phyloP scores from a whole-genome alignment of 1,140 invertebrate genomes.

The Oscheius sp. region DNA sequence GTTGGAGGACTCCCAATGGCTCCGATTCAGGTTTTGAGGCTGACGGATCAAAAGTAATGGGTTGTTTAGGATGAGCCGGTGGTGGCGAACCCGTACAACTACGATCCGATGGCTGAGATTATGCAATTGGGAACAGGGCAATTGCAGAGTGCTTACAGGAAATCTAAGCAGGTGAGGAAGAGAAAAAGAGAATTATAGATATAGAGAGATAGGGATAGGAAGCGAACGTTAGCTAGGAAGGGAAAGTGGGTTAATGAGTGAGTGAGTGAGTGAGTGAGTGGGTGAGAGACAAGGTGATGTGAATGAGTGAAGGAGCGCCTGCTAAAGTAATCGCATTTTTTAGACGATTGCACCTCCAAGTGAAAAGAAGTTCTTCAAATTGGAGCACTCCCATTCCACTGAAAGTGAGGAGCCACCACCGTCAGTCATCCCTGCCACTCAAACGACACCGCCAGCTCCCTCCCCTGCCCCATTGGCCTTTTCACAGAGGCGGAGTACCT shows the following conservation, averaged over 20 bases:
- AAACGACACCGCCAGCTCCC: not conserved
- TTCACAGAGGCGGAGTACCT: no score
- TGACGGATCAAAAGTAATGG: not conserved
- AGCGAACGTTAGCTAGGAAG: no score
- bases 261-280: no score
- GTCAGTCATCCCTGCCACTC: not conserved
- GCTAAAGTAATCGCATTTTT: no score
- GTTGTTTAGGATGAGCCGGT: slow-evolving; percentile 18
- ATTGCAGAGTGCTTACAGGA: slow-evolving; percentile 25
- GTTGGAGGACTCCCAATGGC: slow-evolving; percentile 18
- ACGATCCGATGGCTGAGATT: slow-evolving; percentile 33
- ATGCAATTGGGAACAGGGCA: slow-evolving; percentile 28
- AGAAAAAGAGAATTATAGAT: no score
- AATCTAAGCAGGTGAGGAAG: slow-evolving; percentile 10
- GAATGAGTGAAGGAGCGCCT: no score
- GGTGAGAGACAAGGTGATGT: no score
- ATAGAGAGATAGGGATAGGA: no score
- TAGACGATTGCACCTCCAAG: slow-evolving; percentile 18
- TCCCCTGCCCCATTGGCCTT: not conserved
- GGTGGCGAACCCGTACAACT: slow-evolving; percentile 28
- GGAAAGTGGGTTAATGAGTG: no score
- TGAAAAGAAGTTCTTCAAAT: slow-evolving; percentile 21
- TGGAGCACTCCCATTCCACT: slow-evolving; percentile 15
- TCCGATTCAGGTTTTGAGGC: slow-evolving; percentile 10
- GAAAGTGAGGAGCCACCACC: not conserved